Evolutionary conservation across 2,888 invertebrate genomes (phyloP).

Genomic region (Mesorhabditis belari): DNA sequence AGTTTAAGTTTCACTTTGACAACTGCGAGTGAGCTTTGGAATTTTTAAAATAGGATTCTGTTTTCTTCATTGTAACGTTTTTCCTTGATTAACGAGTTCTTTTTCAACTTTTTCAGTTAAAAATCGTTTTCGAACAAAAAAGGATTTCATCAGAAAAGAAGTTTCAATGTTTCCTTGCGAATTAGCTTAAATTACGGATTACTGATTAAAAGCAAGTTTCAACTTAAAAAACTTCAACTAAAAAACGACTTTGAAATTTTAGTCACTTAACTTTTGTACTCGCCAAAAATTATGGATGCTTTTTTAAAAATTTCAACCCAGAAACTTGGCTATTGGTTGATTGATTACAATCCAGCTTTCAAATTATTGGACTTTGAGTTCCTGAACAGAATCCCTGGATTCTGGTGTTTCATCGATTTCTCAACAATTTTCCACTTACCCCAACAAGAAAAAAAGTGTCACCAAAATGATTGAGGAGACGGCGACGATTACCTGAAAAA

Average conservation of each 20-base stretch:
- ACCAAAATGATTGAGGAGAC: neutral
- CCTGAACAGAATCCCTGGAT: neutral
- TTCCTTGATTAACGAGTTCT: neutral
- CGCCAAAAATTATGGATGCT: too few species aligned
- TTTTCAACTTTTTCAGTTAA: too few species aligned
- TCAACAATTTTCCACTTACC: neutral
- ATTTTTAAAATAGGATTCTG: too few species aligned
- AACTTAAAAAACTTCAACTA: too few species aligned
- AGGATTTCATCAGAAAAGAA: neutral
- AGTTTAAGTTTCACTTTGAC: too few species aligned
- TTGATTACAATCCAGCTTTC: neutral
- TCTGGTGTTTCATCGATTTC: neutral
- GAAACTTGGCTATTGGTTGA: neutral
- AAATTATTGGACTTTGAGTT: slow-evolving; percentile 3
- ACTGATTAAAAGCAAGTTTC: too few species aligned
- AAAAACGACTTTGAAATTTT: too few species aligned
- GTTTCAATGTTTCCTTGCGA: neutral
- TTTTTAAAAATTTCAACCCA: too few species aligned
- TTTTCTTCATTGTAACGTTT: too few species aligned
- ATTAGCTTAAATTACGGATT: neutral
- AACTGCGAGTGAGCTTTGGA: too few species aligned
- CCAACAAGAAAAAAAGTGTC: neutral
- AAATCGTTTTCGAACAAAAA: too few species aligned
- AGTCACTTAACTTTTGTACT: too few species aligned
- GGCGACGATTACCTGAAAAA: neutral